Evolutionary conservation across 1,140 invertebrate genomes (phyloP).

Genomic region (Coenobita brevimanus): DNA sequence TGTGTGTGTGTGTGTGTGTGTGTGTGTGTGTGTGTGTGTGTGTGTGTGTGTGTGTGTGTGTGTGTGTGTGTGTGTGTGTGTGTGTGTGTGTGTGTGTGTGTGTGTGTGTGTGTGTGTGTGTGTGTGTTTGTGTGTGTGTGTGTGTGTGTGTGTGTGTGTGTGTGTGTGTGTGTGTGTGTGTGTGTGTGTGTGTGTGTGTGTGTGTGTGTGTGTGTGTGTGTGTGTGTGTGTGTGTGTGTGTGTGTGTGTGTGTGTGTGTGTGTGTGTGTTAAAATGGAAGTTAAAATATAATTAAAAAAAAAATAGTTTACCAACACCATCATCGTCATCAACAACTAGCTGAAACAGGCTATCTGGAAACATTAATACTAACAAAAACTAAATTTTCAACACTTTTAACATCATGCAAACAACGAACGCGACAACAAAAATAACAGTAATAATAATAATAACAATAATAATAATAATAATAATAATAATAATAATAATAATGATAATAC

Average conservation of each 20-base stretch:
- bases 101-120: constrained; percentile 10
- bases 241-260: constrained; percentile 19
- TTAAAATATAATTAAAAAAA: not conserved
- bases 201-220: constrained; percentile 24
- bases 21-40: not conserved
- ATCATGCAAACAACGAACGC: too few species aligned
- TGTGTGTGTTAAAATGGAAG: not conserved
- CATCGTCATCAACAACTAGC: too few species aligned
- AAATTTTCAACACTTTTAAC: too few species aligned
- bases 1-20: not conserved
- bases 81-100: not conserved
- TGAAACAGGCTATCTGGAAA: too few species aligned
- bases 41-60: not conserved
- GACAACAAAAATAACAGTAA: too few species aligned
- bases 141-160: not conserved
- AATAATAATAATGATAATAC: too few species aligned
- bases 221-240: constrained; percentile 20
- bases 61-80: not conserved
- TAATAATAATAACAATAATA: too few species aligned
- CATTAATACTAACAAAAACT: too few species aligned
- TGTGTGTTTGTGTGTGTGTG: constrained; percentile 4
- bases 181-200: not conserved
- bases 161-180: constrained; percentile 14
- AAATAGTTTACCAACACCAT: too few species aligned
- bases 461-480: too few species aligned